These are phyloP conservation scores for Alcedo atthis DNA, from an alignment of 2,797 vertebrate genomes.

Conservation along the genomic window DNA sequence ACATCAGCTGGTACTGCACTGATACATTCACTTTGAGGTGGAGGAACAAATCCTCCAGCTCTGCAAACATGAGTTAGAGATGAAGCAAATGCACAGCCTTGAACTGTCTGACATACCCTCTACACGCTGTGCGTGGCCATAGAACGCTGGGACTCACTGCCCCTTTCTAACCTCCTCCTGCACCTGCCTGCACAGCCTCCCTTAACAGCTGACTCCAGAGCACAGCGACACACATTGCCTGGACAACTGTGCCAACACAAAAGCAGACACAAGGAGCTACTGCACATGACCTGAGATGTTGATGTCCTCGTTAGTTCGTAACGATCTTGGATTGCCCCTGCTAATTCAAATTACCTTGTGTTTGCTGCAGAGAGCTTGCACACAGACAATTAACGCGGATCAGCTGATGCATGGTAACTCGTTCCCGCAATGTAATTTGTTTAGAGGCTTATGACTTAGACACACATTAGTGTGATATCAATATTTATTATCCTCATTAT, in stretches of 20 bases:
- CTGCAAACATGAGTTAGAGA: neutral
- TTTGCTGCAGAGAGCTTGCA: constrained; percentile 53
- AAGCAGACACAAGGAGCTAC: neutral
- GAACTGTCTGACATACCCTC: neutral
- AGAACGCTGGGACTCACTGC: neutral
- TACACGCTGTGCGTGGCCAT: neutral
- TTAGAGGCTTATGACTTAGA: constrained; percentile 37
- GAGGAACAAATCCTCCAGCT: neutral
- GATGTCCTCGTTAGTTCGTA: constrained; percentile 52
- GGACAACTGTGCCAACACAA: neutral
- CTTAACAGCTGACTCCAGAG: neutral
- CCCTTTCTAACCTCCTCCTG: neutral
- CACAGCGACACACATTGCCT: neutral
- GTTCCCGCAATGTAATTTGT: constrained; percentile 40
- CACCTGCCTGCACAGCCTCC: neutral
- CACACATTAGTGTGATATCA: constrained; percentile 24
- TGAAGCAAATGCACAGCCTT: neutral
- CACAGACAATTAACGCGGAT: constrained; percentile 44
- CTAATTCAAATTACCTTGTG: constrained; percentile 52
- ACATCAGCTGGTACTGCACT: neutral
- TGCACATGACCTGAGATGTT: constrained; percentile 39
- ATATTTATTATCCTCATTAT: constrained; percentile 55
- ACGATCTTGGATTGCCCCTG: constrained; percentile 42
- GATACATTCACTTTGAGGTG: rapidly evolving
- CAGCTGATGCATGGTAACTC: constrained; percentile 39